Evolutionary conservation across 2,113 vertebrate species (phyloP).

Genomic region (Narcine bancroftii): DNA sequence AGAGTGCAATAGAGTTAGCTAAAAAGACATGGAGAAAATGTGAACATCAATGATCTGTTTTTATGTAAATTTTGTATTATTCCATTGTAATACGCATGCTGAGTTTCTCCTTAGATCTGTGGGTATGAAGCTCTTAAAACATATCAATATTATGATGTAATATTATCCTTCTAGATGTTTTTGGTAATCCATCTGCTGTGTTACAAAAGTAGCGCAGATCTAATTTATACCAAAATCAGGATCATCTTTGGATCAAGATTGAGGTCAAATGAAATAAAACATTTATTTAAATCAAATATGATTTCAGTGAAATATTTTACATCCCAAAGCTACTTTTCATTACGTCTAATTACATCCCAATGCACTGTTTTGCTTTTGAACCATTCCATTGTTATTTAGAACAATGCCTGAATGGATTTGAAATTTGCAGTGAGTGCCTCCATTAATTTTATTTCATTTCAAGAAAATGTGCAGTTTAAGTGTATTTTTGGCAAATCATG

Average conservation of each 20-base stretch:
- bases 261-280: not conserved
- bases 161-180: not conserved
- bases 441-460: not conserved
- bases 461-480: not conserved
- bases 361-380: not conserved
- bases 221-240: not conserved
- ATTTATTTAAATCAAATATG: not conserved
- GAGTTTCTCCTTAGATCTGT: not conserved
- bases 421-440: not conserved
- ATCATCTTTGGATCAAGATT: not conserved
- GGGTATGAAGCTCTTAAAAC: not conserved
- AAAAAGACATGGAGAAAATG: not conserved
- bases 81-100: not conserved
- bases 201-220: not conserved
- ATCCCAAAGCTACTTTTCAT: not conserved
- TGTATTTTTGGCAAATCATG: not conserved
- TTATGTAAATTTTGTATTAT: not conserved
- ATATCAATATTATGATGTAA: not conserved
- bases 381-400: not conserved
- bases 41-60: not conserved
- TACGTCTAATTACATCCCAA: not conserved
- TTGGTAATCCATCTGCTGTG: not conserved
- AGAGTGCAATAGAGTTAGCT: not conserved
- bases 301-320: not conserved
- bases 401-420: not conserved